Evolutionary conservation across 2,113 vertebrate species (phyloP), one percentile per base, ranked within the genome.

Genomic region (Lycocorax pyrrhopterus): DNA sequence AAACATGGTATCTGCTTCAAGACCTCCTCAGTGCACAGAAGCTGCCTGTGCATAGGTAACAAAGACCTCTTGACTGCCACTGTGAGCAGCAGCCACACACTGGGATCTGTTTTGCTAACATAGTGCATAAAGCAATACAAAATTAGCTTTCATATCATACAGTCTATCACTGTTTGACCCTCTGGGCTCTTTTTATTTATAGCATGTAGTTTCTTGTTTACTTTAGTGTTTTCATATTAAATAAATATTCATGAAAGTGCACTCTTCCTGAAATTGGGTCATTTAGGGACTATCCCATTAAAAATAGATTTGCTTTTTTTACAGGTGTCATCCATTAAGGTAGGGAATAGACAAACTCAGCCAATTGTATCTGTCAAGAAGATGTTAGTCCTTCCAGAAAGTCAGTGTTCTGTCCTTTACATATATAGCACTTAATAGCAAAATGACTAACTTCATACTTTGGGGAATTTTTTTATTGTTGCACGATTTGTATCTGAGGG

Each of bases 211-310:
- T 96, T 96, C 93, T 87, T 84, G 93, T 96, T 96, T 96, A 94
- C 94, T 94, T 96, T 87, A 91, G 90, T 90, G 95, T 96, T 94
- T 95, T 94, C 67, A 33, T 95, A 98, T 97, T 97, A 97, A 97
- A 97, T 98, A 98, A 98, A 98, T 98, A 98, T 98, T 98, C 97
- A 98, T 98, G 97, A 97, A 97, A 97, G 94, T 97, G 96, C 97
- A 97, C 96, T 98, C 93, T 97, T 95, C 96, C 95, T 96, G 97
- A 97, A 97, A 98, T 97, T 97, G 97, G 98, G 97, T 98, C 97
- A 98, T 97, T 97, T 97, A 97, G 94, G 96, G 96, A 97, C 97
- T 98, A 97, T 90, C 96, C 97, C 95, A 98, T 98, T 98, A 98
- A 98, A 98, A 98, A 97, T 98, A 87, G 32, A 96, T 98, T 97